Base-by-base conservation (phyloP, 2,888 invertebrate genomes). In the Phengaris alcon region DNA sequence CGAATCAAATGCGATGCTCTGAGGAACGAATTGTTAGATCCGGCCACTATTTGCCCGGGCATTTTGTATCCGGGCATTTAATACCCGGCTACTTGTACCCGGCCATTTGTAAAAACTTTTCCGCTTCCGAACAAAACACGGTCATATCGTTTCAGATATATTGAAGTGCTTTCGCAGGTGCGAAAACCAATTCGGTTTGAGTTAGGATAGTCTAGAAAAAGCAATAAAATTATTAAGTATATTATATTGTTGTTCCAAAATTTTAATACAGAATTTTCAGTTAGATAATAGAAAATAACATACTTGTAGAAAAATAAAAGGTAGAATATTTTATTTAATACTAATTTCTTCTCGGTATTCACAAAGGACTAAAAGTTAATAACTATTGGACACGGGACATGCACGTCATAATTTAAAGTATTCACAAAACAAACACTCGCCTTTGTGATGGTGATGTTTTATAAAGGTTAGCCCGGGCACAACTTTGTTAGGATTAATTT, bases 1-100 rank as follows among this genome's bases (percentile, higher is more conserved):
- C 57, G 68, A 75, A 75, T 68, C 75, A 77, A 75, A 75, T 59
- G 52, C 68, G 55, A 73, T 77, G 74, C 73, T 77, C 64, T 70
- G 72, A 68, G 59, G 22, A 59, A 52, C 52, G 52, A 52, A 59
- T 59, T 59, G 22, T 74, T 74, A 69, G 59, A 68, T n/a, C 12
- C 57, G 59, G 59, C 68, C 44, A 74, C 73, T 57, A 6, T 52
- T 54, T 51, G 52, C 44, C n/a, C 22, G 51, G 59, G 22, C 22
- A 22, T 59, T 59, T 59, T 10, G 35, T 35, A 22, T 15, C 59
- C 59, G 22, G 59, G 22, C 22, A 10, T 22, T 59, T 7, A 5
- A 59, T 59, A 59, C 22, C 22, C 59, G 59, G 22, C 22, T 22
- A 59, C 22, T 59, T 59, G 22, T 59, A 59, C 57, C 57, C 48